Percentiles rank a stretch among this genome's conserved stretches.
Conservation (phyloP, 1,140 invertebrate species). For the Diploscapter pachys region DNA sequence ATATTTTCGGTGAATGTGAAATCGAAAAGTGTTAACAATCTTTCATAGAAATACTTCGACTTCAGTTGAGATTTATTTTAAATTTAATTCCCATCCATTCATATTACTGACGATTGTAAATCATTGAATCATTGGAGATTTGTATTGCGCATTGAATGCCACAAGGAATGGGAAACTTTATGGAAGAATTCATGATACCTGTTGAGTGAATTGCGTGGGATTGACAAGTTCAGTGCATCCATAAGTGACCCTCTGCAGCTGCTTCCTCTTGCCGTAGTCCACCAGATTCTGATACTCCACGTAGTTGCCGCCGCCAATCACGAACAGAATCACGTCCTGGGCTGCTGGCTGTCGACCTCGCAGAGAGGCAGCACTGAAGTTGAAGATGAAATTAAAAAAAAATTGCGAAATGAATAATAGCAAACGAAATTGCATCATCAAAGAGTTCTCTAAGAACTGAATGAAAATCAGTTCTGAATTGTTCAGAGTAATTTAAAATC, state of each 20-base stretch:
- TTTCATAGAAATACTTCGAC: no score
- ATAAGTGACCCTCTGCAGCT: slow-evolving; percentile 81
- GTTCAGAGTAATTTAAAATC: not conserved
- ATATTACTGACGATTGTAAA: no score
- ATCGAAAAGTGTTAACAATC: no score
- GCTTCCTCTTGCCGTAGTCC: slow-evolving; percentile 64
- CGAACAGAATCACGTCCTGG: slow-evolving; percentile 73
- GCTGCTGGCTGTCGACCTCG: slow-evolving; percentile 44
- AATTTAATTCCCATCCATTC: no score
- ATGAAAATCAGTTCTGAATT: no score
- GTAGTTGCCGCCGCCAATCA: slow-evolving; percentile 97
- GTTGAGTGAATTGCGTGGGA: slow-evolving; percentile 85
- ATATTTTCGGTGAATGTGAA: no score
- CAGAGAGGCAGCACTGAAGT: slow-evolving; percentile 24
- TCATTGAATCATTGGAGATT: no score
- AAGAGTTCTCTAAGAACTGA: slow-evolving; percentile 15
- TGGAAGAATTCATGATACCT: slow-evolving; percentile 64
- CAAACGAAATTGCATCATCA: not conserved
- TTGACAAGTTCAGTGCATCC: slow-evolving; percentile 88
- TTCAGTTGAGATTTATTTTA: no score
- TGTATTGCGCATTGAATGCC: no score
- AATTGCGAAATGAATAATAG: no score
- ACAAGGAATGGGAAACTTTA: no score
- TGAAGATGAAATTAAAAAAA: not conserved
- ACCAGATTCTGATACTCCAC: slow-evolving; percentile 98